phyloP scores from a whole-genome alignment of 2,888 invertebrate species.

The Rotaria sp. region DNA sequence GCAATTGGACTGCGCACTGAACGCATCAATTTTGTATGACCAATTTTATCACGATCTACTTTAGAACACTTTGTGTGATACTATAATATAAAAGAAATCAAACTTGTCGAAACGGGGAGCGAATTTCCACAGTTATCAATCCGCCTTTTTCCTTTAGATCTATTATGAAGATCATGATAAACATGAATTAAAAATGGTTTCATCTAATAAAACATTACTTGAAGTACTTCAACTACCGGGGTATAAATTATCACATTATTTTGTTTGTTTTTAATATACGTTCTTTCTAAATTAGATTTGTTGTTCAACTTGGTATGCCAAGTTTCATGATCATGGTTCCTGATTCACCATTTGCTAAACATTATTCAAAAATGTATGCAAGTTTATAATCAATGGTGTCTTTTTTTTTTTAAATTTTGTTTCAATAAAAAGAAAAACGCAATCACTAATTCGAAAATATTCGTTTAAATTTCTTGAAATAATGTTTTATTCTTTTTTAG shows the following conservation, averaged over 20 bases:
- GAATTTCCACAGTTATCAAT: no score
- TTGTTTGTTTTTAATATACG: not conserved
- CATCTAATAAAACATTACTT: conserved; percentile 11
- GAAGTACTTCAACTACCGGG: conserved; percentile 31
- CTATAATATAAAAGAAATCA: no score
- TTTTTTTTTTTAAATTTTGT: not conserved
- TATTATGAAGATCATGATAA: conserved; percentile 38
- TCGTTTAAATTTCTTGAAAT: rapidly evolving
- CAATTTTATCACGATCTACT: no score
- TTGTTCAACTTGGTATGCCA: conserved; percentile 34
- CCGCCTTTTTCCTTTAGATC: not conserved
- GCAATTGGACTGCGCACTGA: no score
- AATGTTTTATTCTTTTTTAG: not conserved
- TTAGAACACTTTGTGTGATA: no score
- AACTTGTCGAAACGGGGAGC: no score
- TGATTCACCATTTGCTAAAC: conserved; percentile 35
- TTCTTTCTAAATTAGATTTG: not conserved
- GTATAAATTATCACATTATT: not conserved
- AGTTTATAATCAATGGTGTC: not conserved
- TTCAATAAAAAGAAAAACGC: no score
- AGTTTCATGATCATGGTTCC: conserved; percentile 32
- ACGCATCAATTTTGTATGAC: no score
- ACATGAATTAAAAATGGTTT: conserved; percentile 25
- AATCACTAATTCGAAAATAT: not conserved
- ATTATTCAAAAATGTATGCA: conserved; percentile 26